Percentiles rank a stretch among this genome's conserved stretches.
Conservation (phyloP, 2,113 vertebrate species). For the Edolisoma coerulescens region DNA sequence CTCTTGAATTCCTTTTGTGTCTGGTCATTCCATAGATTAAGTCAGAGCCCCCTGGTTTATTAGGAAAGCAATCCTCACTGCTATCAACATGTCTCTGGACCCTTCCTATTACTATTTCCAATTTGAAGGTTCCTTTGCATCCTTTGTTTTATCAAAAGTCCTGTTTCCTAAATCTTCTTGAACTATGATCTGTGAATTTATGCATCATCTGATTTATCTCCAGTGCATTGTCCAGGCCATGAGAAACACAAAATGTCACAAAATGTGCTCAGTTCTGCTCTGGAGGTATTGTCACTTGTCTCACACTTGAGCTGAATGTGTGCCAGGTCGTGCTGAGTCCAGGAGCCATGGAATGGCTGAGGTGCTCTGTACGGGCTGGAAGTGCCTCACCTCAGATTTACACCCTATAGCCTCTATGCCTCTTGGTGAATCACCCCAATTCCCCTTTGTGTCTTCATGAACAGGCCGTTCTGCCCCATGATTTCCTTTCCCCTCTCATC, state of each 20-base stretch:
- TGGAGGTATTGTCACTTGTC: fast-evolving
- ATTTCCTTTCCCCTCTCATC: background rate
- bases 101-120: background rate
- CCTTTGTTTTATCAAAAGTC: background rate
- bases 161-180: background rate
- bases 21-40: conserved; percentile 63
- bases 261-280: background rate
- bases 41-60: background rate
- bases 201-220: background rate
- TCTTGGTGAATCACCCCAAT: background rate
- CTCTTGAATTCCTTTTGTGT: conserved; percentile 58
- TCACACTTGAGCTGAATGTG: background rate
- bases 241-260: background rate
- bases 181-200: background rate
- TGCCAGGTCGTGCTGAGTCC: fast-evolving
- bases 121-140: background rate
- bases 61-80: background rate
- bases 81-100: background rate
- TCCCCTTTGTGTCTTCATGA: background rate
- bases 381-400: background rate
- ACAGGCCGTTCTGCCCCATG: fast-evolving
- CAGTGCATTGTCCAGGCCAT: background rate
- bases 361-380: background rate
- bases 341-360: background rate
- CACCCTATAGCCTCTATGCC: background rate